Evolutionary conservation across 2,888 invertebrate species (phyloP), one percentile per base, ranked within the genome.

Genomic region (Glyphotaelius pellucidus): DNA sequence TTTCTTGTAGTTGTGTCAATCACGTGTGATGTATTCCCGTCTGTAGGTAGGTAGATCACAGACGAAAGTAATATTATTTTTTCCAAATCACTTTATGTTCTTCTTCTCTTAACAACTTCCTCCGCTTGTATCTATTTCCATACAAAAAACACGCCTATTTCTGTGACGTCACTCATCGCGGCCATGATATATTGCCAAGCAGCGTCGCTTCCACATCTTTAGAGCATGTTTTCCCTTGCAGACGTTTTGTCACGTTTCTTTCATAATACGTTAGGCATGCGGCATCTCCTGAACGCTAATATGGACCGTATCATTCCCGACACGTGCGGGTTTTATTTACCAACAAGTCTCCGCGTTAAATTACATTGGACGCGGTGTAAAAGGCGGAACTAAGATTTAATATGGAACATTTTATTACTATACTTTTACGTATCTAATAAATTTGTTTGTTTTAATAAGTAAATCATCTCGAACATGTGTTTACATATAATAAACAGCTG

Each of bases 321-420:
- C 86, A 86, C 86, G 86, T 86, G 86, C 86, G 38, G 30, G 86
- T 86, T 86, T 86, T 86, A 86, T 86, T 86, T 86, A 86, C 35
- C 32, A 35, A 83, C 83, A 35, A 32, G 83, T 38, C 25, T 83
- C 81, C 25, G 83, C 25, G 83, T 83, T 83, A 83, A 83, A 83
- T 83, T 35, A 83, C 38, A 83, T 35, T 35, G 14, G 35, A 83
- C 83, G 83, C 83, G 35, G 35, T 25, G 35, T 83, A 83, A 83
- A 83, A 83, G 35, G 35, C 83, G 83, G 83, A 35, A 83, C 32
- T 83, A 35, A 32, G 83, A 83, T 19, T 83, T 83, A 32, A 83
- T 83, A 31, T 67, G 67, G 67, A 67, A 25, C 25, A 9, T 67
- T 67, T 83, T 83, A 32, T 32, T 31, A 83, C 25, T 35, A 35